These are phyloP conservation scores for Stegodyphus dumicola DNA, from an alignment of 1,140 invertebrate species.

Conservation along the genomic window DNA sequence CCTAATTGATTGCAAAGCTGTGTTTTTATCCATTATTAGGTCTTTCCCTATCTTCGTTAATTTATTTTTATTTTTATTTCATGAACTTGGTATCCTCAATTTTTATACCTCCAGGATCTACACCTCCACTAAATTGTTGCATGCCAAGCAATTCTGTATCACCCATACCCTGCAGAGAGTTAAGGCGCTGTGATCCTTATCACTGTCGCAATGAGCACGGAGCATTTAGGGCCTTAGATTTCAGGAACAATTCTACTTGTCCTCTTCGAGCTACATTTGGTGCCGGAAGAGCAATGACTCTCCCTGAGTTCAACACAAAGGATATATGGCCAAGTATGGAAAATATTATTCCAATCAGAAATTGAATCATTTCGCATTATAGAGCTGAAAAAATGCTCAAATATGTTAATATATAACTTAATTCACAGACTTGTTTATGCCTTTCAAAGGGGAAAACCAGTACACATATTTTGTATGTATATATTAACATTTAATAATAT, in stretches of 20 bases:
- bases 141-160: slow-evolving; percentile 16
- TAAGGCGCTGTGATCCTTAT: slow-evolving; percentile 21
- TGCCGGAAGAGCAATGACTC: slow-evolving; percentile 78
- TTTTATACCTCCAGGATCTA: slow-evolving; percentile 25
- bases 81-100: slow-evolving; percentile 5
- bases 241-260: slow-evolving; percentile 64
- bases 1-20: not conserved
- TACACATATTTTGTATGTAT: too few species aligned
- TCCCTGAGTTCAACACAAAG: slow-evolving; percentile 76
- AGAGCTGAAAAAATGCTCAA: too few species aligned
- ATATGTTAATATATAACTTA: too few species aligned
- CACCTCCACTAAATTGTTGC: slow-evolving; percentile 24
- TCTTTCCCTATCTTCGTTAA: not conserved
- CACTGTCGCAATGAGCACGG: not conserved
- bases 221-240: not conserved
- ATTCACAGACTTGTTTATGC: too few species aligned
- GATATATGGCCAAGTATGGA: slow-evolving; percentile 55
- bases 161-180: slow-evolving; percentile 70
- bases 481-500: too few species aligned
- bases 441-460: too few species aligned
- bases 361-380: too few species aligned
- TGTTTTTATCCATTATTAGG: too few species aligned
- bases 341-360: not conserved
- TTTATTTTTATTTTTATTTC: slow-evolving; percentile 16
- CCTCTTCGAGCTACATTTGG: slow-evolving; percentile 74